Base-by-base conservation (phyloP, 2,888 invertebrate genomes). In the Rhodophaea formosa region DNA sequence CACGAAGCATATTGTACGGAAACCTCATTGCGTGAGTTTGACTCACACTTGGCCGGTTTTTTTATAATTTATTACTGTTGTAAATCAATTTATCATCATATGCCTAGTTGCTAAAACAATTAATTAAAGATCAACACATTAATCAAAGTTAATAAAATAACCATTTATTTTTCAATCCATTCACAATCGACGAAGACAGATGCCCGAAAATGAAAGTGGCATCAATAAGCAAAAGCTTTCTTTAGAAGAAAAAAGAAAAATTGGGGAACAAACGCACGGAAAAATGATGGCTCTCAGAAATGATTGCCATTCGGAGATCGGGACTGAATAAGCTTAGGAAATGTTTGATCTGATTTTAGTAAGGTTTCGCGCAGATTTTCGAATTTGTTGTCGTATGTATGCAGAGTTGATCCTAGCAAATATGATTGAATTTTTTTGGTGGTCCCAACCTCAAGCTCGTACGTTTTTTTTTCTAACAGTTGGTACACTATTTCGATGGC, bases 151-250 rank as follows among this genome's bases (percentile, higher is more conserved):
- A 59, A 63, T 61, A 61, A 61, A 68, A 59, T 62, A 65, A 60
- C 60, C 62, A 63, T 76, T 75, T 70, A 69, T 68, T 72, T 72
- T 69, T 66, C 74, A 75, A 78, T 77, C 72, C 74, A 77, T 76
- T 77, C 71, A 17, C 23, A 80, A 78, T 76, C 74, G 80, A 79
- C 71, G 76, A 78, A 81, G 82, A 82, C 81, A 82, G 82, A 84
- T 83, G 79, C 71, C 62, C 69, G 63, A 84, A 86, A 82, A 81
- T 82, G 78, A 82, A 85, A 84, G 79, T 79, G 78, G 75, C 69
- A 77, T 83, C 77, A 86, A 87, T 89, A 88, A 87, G 84, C 83
- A 86, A 88, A 89, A 85, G 82, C 79, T 76, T 78, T 79, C 82
- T 86, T 88, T 83, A 16, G n/a, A 32, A 32, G 32, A 32, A 89